A percentile compares a stretch with the other conserved stretches of the same genome.
These are phyloP conservation scores for Ctenopoma kingsleyae DNA, from an alignment of 2,797 vertebrate genomes.

Conservation along the genomic window DNA sequence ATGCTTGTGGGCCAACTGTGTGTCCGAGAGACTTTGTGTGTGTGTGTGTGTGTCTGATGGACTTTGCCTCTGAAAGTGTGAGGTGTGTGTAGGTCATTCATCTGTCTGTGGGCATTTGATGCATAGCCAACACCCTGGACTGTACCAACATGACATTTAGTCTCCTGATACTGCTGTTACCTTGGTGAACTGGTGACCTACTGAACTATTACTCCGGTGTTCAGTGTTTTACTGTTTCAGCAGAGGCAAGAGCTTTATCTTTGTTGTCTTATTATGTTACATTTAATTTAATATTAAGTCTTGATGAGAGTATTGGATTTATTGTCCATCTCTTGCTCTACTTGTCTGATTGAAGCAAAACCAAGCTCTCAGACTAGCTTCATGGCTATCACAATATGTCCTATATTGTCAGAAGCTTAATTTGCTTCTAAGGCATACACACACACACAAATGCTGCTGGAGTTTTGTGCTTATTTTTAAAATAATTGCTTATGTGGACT, in stretches of 20 bases:
- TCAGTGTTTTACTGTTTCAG: not conserved
- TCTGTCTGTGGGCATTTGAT: not conserved
- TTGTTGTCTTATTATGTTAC: no score
- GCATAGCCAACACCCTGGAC: not conserved
- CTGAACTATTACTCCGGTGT: not conserved
- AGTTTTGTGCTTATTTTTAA: not conserved
- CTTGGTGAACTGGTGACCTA: not conserved
- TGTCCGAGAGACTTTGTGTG: not conserved
- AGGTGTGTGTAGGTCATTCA: not conserved
- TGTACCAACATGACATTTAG: not conserved
- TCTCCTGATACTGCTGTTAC: not conserved
- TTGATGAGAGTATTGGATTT: not conserved
- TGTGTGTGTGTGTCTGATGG: not conserved
- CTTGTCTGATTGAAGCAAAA: constrained; percentile 1
- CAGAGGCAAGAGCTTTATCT: not conserved
- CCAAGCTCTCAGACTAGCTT: no score
- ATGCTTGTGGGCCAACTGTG: not conserved
- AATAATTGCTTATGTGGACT: not conserved
- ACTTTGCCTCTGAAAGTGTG: not conserved
- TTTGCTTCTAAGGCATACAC: no score
- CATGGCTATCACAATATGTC: no score
- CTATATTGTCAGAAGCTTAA: no score
- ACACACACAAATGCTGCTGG: no score
- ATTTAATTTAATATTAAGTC: not conserved
- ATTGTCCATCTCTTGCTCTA: not conserved